Evolutionary conservation across 2,888 invertebrate genomes (phyloP).

Genomic region (Tetragonula carbonaria): DNA sequence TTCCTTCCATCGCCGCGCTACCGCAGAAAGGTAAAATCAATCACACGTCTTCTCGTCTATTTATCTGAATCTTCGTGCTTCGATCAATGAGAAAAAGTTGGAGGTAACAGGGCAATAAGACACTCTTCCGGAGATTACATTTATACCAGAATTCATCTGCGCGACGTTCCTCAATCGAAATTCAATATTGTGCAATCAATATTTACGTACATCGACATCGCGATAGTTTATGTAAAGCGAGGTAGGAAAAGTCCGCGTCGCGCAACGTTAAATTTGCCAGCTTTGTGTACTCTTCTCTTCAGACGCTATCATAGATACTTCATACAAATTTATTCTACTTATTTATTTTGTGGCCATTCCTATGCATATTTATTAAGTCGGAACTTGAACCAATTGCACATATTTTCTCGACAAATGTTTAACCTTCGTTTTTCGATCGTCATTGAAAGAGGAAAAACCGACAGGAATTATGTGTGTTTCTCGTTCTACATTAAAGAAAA

Average conservation of each 20-base stretch:
- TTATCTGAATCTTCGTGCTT: neutral
- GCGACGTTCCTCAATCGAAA: neutral
- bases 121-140: neutral
- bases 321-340: neutral
- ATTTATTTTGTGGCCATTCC: neutral
- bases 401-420: neutral
- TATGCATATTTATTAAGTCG: neutral
- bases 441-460: too few species aligned
- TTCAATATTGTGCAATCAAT: neutral
- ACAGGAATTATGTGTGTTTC: too few species aligned
- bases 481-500: too few species aligned
- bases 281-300: neutral
- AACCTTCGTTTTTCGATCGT: neutral
- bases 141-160: neutral
- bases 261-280: neutral
- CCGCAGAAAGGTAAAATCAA: neutral
- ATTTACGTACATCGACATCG: neutral
- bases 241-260: neutral
- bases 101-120: neutral
- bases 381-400: neutral
- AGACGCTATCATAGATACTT: neutral
- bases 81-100: neutral
- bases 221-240: neutral
- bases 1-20: neutral
- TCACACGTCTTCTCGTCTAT: neutral